Percentiles rank a stretch among this genome's conserved stretches.
phyloP scores from a whole-genome alignment of 2,113 vertebrate species.

The Gorsachius goisagi region DNA sequence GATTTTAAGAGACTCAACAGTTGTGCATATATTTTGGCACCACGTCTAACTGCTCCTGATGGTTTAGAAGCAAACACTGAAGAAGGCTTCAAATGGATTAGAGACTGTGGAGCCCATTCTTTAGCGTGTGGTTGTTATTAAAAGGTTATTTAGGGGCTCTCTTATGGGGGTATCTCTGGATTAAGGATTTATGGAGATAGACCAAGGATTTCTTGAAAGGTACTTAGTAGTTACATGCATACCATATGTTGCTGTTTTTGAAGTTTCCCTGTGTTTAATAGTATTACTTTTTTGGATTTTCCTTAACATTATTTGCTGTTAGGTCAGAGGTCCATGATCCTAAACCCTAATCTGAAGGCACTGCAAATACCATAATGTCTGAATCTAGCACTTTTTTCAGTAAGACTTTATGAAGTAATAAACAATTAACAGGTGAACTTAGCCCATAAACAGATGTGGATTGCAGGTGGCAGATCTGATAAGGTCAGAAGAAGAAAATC shows the following conservation, averaged over 20 bases:
- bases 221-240: not conserved
- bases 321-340: not conserved
- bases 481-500: not conserved
- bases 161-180: slow-evolving; percentile 11
- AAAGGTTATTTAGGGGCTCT: slow-evolving; percentile 32
- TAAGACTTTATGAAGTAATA: not conserved
- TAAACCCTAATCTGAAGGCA: not conserved
- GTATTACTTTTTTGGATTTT: not conserved
- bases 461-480: not conserved
- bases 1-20: not conserved
- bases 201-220: not conserved
- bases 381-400: not conserved
- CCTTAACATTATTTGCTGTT: not conserved
- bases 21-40: not conserved
- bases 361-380: not conserved
- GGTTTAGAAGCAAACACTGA: not conserved
- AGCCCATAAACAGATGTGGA: not conserved
- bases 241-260: slow-evolving; percentile 47
- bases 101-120: not conserved
- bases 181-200: slow-evolving; percentile 44
- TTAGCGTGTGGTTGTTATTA: not conserved
- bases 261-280: slow-evolving; percentile 6
- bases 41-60: not conserved
- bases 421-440: not conserved
- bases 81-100: not conserved